phyloP scores from a whole-genome alignment of 2,797 vertebrate genomes.

The Fringilla coelebs region DNA sequence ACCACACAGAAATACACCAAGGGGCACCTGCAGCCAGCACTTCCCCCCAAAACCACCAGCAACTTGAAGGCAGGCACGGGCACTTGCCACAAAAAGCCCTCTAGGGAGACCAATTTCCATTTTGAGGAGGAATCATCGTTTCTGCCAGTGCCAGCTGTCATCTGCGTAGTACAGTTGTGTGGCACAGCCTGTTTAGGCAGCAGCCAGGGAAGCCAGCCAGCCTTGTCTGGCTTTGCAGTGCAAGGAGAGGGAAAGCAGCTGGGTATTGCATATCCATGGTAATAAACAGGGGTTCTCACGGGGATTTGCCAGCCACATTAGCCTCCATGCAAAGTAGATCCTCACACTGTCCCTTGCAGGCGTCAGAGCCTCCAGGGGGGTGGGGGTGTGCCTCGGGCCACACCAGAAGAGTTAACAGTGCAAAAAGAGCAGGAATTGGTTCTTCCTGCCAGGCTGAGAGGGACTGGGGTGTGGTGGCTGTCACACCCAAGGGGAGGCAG shows the following conservation, averaged over 20 bases:
- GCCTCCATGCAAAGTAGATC: conserved; percentile 11
- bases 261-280: neutral
- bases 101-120: conserved; percentile 28
- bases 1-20: neutral
- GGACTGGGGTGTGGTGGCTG: fast-evolving
- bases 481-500: neutral
- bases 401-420: neutral
- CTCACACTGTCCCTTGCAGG: neutral
- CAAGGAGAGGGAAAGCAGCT: neutral
- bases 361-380: neutral
- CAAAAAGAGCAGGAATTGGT: neutral
- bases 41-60: neutral
- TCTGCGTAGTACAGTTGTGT: conserved; percentile 25
- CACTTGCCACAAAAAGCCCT: neutral
- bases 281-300: conserved; percentile 31
- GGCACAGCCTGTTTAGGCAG: conserved; percentile 17
- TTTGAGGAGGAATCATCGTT: conserved; percentile 23
- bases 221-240: neutral
- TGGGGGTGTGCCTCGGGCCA: neutral
- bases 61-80: neutral
- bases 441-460: neutral
- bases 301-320: conserved; percentile 28
- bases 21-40: neutral
- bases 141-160: conserved; percentile 42
- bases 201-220: neutral